These are phyloP conservation scores for Xylocopa sonorina DNA, from an alignment of 1,140 invertebrate genomes.

Conservation along the genomic window DNA sequence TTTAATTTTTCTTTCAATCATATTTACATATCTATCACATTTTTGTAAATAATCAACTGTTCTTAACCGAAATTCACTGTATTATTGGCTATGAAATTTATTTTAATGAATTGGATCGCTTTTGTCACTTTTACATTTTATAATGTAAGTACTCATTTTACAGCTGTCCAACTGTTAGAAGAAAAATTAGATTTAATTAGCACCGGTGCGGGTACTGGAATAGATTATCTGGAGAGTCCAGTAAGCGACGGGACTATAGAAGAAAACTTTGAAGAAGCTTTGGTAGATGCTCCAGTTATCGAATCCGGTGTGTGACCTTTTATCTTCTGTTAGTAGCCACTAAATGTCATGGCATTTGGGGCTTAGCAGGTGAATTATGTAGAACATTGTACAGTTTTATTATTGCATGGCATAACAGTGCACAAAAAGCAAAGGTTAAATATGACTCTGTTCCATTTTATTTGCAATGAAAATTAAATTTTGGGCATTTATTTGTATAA, in stretches of 20 bases:
- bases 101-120: neutral
- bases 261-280: slow-evolving; percentile 96
- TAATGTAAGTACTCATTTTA: slow-evolving; percentile 40
- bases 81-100: neutral
- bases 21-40: too few species aligned
- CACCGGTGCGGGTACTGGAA: slow-evolving; percentile 76
- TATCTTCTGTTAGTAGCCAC: slow-evolving; percentile 69
- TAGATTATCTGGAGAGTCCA: slow-evolving; percentile 88
- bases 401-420: slow-evolving; percentile 64
- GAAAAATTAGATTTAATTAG: slow-evolving; percentile 83
- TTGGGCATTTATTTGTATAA: neutral
- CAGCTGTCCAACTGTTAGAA: slow-evolving; percentile 80
- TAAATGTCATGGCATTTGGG: slow-evolving; percentile 73
- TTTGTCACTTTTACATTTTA: neutral
- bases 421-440: slow-evolving; percentile 42
- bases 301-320: slow-evolving; percentile 80
- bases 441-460: slow-evolving; percentile 14
- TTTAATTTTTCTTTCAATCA: too few species aligned
- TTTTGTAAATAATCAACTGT: too few species aligned
- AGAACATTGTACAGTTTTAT: slow-evolving; percentile 69
- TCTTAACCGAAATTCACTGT: too few species aligned
- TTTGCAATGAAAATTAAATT: slow-evolving; percentile 13
- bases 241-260: slow-evolving; percentile 94
- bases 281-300: slow-evolving; percentile 86
- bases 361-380: slow-evolving; percentile 70